Evolutionary conservation across 2,888 invertebrate species (phyloP).

Genomic region (Drosophila buzzatii): DNA sequence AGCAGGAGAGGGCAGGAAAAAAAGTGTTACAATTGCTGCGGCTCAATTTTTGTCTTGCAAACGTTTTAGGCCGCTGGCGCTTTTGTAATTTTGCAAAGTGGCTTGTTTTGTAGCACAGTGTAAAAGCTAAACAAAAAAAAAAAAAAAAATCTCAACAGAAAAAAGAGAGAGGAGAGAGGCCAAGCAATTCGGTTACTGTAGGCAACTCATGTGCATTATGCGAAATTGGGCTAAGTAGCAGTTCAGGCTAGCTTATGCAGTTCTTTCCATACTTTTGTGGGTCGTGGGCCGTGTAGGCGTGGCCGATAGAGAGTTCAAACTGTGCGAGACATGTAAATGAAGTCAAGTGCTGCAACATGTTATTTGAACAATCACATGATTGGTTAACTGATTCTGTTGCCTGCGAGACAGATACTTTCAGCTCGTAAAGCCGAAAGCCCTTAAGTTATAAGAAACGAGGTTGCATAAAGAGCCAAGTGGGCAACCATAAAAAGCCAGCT

Average conservation of each 20-base stretch:
- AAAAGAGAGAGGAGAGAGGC: not conserved
- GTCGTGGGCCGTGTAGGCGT: conserved; percentile 18
- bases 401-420: conserved; percentile 19
- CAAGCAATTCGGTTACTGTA: not conserved
- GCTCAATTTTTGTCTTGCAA: conserved; percentile 59
- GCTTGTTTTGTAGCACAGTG: conserved; percentile 11
- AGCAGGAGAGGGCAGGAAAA: conserved; percentile 7
- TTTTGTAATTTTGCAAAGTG: conserved; percentile 38
- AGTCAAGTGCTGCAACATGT: conserved; percentile 75
- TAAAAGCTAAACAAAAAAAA: not conserved
- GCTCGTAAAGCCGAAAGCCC: not conserved
- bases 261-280: not conserved
- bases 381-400: conserved; percentile 39
- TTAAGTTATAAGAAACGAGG: not conserved
- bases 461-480: not conserved
- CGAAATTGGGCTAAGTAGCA: conserved; percentile 78
- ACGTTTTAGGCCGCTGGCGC: conserved; percentile 48
- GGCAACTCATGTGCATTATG: conserved; percentile 74
- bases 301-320: conserved; percentile 28
- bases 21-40: conserved; percentile 72
- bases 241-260: conserved; percentile 36
- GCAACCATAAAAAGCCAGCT: too few relatives aligned
- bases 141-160: not conserved
- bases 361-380: conserved; percentile 76
- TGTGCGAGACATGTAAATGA: conserved; percentile 64